phyloP scores from a whole-genome alignment of 2,797 vertebrate genomes.

The Cyprinodon diabolis region DNA sequence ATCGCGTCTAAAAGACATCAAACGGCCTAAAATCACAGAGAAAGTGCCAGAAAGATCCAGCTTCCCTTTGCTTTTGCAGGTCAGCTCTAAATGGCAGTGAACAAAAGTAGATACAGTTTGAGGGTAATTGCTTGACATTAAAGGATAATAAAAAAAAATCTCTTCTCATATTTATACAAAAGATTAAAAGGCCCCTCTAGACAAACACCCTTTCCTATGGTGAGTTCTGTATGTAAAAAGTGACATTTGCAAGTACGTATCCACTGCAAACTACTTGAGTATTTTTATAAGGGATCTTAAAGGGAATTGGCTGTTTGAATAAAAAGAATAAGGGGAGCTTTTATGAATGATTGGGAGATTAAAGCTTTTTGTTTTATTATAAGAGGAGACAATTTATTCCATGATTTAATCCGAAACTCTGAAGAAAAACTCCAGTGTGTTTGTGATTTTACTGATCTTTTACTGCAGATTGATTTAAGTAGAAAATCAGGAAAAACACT shows the following conservation, averaged over 20 bases:
- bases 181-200: conserved; percentile 7
- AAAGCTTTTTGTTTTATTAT: background rate
- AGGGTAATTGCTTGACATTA: conserved; percentile 22
- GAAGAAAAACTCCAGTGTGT: background rate
- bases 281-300: background rate
- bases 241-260: background rate
- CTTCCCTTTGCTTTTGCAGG: background rate
- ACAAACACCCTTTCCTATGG: conserved; percentile 9
- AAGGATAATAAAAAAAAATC: conserved; percentile 17
- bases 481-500: background rate
- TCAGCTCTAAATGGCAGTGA: conserved; percentile 10
- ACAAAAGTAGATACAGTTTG: conserved; percentile 18
- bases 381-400: background rate
- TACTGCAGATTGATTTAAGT: background rate
- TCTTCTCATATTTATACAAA: conserved; percentile 7
- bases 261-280: background rate
- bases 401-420: background rate
- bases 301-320: background rate
- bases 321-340: background rate
- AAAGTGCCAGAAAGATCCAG: background rate
- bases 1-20: background rate
- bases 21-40: background rate
- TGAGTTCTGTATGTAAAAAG: conserved; percentile 1
- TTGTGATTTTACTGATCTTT: background rate
- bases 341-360: background rate